Conservation (phyloP, 1,140 invertebrate species). For the Chironomus tepperi region DNA sequence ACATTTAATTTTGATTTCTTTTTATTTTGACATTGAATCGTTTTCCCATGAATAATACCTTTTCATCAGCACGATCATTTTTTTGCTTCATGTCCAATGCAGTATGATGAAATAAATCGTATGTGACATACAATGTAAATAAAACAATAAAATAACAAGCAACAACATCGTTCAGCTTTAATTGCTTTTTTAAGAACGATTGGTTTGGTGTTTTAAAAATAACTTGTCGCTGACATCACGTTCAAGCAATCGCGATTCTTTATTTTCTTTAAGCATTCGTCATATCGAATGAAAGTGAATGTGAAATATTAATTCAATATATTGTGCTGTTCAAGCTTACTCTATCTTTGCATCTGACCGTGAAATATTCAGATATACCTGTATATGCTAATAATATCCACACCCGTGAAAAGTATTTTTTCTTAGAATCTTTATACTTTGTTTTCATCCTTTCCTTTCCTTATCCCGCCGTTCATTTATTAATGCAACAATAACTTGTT, state of each 20-base stretch:
- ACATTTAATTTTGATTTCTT: not conserved
- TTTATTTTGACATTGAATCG: not conserved
- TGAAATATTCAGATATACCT: slow-evolving; percentile 1
- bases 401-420: not conserved
- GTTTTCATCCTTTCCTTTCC: not conserved
- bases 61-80: not conserved
- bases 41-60: not conserved
- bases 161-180: no score
- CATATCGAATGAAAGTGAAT: not conserved
- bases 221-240: not conserved
- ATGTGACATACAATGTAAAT: slow-evolving; percentile 1
- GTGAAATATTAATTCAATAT: not conserved
- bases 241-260: not conserved
- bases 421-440: not conserved
- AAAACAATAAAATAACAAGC: not conserved
- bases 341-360: not conserved
- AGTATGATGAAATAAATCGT: not conserved
- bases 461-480: not conserved
- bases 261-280: not conserved
- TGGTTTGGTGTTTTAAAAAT: not conserved
- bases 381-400: slow-evolving; percentile 14
- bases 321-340: not conserved
- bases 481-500: not conserved
- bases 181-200: no score
- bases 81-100: not conserved